Percentiles rank a stretch among this genome's conserved stretches.
Evolutionary conservation across 2,888 invertebrate species (phyloP).

Genomic region (Drosophila borborema): DNA sequence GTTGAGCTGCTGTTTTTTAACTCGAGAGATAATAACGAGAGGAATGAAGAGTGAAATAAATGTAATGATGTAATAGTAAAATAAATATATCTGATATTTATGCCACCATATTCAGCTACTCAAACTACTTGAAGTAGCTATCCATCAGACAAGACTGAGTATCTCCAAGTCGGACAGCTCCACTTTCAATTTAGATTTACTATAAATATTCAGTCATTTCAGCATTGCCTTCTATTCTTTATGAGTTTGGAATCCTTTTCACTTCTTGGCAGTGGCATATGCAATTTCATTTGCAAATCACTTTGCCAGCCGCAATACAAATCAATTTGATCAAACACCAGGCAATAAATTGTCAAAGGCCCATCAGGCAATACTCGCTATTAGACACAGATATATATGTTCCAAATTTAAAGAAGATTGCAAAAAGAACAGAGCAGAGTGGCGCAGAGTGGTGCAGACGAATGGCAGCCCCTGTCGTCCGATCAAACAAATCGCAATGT

Average conservation of each 20-base stretch:
- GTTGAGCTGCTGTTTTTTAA: neutral
- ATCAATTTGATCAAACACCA: slow-evolving; percentile 77
- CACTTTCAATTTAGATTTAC: too few relatives aligned
- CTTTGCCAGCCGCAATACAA: slow-evolving; percentile 28
- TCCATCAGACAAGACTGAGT: neutral
- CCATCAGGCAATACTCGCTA: neutral
- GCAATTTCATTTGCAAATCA: slow-evolving; percentile 57
- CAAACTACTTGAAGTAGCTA: too few relatives aligned
- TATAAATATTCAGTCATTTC: neutral
- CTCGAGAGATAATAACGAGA: neutral
- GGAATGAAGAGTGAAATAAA: neutral
- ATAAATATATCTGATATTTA: too few relatives aligned
- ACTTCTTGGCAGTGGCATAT: neutral
- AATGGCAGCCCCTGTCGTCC: slow-evolving; percentile 3
- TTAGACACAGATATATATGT: neutral
- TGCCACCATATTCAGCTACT: too few relatives aligned
- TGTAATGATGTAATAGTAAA: neutral
- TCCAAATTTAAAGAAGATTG: slow-evolving; percentile 10
- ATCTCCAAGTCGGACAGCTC: neutral
- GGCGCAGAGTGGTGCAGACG: neutral
- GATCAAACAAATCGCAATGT: slow-evolving; percentile 63
- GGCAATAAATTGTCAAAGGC: slow-evolving; percentile 12
- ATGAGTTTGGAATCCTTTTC: neutral
- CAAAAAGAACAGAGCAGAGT: slow-evolving; percentile 1
- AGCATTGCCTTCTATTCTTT: neutral